Base-by-base conservation (phyloP, 2,888 invertebrate genomes). In the Papilio demoleus region DNA sequence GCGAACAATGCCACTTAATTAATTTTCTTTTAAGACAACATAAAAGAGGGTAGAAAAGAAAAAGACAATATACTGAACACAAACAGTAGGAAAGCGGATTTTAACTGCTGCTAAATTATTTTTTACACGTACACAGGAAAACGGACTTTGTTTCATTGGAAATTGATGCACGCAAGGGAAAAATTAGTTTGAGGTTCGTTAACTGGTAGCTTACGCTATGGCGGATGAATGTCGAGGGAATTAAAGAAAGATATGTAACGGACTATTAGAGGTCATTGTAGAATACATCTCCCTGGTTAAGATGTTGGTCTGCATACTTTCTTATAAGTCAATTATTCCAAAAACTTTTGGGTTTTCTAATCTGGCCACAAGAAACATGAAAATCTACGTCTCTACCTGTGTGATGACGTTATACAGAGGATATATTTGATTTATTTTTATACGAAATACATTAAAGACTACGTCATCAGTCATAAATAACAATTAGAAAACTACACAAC, bases 1-100 rank as follows among this genome's bases (percentile, higher is more conserved):
- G 75, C 75, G 79, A 85, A 87, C 85, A 87, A 86, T 82, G 78
- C 78, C 80, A 84, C 85, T 85, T 88, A 88, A 90, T 90, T 89
- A 89, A 89, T 88, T 89, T 88, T 86, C 86, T 85, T 86, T 86
- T 77, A 83, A 81, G 79, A 79, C 81, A 82, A 82, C 82, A 83
- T 82, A 81, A 86, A 86, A 82, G 81, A 80, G 78, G 75, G 78
- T 77, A 76, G 73, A 72, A 79, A 79, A 83, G 81, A 82, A 82
- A 81, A 82, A 79, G 79, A 79, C 83, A 81, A 79, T 77, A 77
- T 79, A 75, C 73, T 77, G 76, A 83, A 80, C 77, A 81, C 79
- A 83, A 83, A 83, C 81, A 68, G 64, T 31, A 83, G 77, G 75
- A 83, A 87, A 84, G 85, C 81, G 82, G 85, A 85, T 84, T 85